Base-by-base conservation (phyloP, 1,140 invertebrate species). In the Nomia melanderi region DNA sequence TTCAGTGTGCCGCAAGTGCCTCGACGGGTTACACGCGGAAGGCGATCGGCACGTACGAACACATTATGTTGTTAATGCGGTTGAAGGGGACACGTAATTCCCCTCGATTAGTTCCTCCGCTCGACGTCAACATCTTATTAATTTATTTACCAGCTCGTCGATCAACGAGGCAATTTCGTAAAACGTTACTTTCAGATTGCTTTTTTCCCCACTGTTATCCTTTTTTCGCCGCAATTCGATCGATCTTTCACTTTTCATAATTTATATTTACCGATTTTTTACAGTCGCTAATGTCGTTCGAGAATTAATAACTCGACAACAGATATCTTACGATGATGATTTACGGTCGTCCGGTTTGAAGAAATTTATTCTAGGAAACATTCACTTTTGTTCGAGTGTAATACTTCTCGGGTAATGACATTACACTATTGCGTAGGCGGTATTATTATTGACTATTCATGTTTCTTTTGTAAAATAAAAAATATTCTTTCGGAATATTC, bases 51-150 rank as follows among this genome's bases (percentile, higher is more conserved):
- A 56, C 39, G 20, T 54, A 64, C 69, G 23, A 64, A 64, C 57
- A 54, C 70, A 77, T 77, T 71, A 70, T 69, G 57, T 62, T 63
- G 74, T 62, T 71, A 31, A 69, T 25, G 31, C 74, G 17, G 27
- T 17, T 23, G 62, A 70, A 76, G 25, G 54, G 70, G 53, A 57
- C 73, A 33, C 41, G 64, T 76, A 76, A 76, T 76, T 57, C 64
- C 39, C 17, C 54, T 69, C 66, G 57, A 69, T 69, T 69, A 76
- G 31, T 69, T 59, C 64, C 39, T 25, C n/a, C 39, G 17, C 17
- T 31, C 33, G 11, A 36, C 27, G 17, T 39, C 33, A 33, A 1
- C 23, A 27, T 39, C 59, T 60, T 23, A 39, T 60, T 39, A 36
- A 23, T 54, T 64, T 36, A 31, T 36, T 66, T 44, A 33, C 20